phyloP scores from a whole-genome alignment of 2,113 vertebrate species.

The Bubo bubo region DNA sequence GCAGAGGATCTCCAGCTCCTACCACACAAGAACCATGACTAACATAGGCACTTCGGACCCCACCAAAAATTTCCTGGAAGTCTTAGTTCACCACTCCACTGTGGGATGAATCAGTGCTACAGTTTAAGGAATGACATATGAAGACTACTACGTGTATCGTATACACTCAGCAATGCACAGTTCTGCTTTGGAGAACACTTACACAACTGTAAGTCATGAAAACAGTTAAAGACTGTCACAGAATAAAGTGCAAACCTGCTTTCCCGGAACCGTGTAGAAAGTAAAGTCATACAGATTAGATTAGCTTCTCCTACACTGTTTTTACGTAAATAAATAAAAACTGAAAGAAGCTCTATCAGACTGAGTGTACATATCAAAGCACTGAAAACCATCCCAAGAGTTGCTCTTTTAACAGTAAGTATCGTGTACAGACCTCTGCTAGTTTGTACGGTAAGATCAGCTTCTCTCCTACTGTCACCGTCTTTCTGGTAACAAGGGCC shows the following conservation, averaged over 20 bases:
- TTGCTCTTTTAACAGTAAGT: neutral
- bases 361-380: neutral
- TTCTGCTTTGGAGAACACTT: neutral
- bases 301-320: neutral
- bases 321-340: neutral
- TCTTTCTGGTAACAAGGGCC: slow-evolving; percentile 94
- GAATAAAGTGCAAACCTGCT: neutral
- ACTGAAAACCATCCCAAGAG: neutral
- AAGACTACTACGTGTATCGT: neutral
- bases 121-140: rapidly evolving
- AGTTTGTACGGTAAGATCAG: slow-evolving; percentile 94
- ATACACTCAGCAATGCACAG: neutral
- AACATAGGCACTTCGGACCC: neutral
- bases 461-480: slow-evolving; percentile 94
- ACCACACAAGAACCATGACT: neutral
- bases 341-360: neutral
- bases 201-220: neutral
- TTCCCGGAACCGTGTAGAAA: neutral
- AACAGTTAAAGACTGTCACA: neutral
- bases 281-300: neutral
- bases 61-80: neutral
- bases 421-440: slow-evolving; percentile 85
- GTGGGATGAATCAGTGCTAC: neutral
- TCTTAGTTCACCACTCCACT: neutral
- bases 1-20: neutral